These are phyloP conservation scores for Borostomias antarcticus DNA, from an alignment of 2,797 vertebrate genomes.

Conservation along the genomic window DNA sequence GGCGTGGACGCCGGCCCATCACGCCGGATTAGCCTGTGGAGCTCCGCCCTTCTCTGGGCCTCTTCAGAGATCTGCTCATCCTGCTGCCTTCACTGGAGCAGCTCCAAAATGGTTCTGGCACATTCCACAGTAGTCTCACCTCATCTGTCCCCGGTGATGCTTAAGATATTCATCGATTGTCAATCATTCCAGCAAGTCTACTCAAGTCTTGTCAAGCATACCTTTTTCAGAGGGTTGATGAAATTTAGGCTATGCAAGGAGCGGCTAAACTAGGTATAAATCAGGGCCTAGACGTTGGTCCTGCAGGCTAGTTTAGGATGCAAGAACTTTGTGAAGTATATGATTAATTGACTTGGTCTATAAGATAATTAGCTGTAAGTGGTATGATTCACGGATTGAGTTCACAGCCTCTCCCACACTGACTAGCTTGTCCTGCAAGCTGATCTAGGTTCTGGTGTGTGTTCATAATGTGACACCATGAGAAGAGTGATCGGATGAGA, in stretches of 20 bases:
- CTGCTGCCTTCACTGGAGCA: constrained; percentile 36
- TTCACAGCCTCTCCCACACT: background rate
- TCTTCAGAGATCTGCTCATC: background rate
- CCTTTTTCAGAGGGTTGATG: too few relatives aligned
- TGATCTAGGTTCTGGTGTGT: too few relatives aligned
- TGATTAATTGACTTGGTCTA: background rate
- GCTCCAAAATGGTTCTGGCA: constrained; percentile 61
- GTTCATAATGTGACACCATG: background rate
- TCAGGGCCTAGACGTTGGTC: background rate
- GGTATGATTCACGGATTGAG: too few relatives aligned
- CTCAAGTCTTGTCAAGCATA: background rate
- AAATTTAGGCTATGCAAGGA: background rate
- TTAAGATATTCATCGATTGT: too few relatives aligned
- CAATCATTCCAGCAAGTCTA: background rate
- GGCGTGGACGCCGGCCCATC: constrained; percentile 47
- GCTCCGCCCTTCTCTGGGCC: background rate
- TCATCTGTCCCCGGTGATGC: too few relatives aligned
- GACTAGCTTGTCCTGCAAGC: too few relatives aligned
- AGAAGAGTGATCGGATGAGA: constrained; percentile 18
- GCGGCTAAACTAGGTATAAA: background rate
- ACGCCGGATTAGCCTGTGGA: constrained; percentile 43
- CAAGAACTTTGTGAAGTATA: background rate
- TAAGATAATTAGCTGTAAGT: too few relatives aligned
- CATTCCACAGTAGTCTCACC: constrained; percentile 30
- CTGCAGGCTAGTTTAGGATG: background rate